Evolutionary conservation across 2,888 invertebrate genomes (phyloP).

Genomic region (Cataglyphis cursor): DNA sequence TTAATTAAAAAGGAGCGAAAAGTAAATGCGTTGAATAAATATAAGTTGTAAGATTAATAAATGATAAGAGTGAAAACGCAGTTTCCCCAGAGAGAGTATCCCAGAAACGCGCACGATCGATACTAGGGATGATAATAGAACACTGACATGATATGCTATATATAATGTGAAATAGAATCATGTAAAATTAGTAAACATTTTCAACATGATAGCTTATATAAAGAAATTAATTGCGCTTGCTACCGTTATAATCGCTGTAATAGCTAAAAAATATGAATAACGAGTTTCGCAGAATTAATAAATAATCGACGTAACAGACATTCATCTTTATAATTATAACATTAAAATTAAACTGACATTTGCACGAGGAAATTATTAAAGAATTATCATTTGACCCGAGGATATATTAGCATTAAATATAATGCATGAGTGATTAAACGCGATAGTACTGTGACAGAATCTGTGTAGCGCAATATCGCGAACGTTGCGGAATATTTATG

Average conservation of each 20-base stretch:
- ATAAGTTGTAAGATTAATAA: constrained; percentile 8
- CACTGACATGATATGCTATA: constrained; percentile 50
- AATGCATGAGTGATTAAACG: constrained; percentile 15
- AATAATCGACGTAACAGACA: neutral
- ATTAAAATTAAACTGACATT: constrained; percentile 25
- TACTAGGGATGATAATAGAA: constrained; percentile 64
- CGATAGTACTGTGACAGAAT: constrained; percentile 16
- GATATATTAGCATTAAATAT: constrained; percentile 5
- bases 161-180: neutral
- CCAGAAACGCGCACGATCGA: constrained; percentile 52
- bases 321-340: constrained; percentile 18
- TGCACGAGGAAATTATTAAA: neutral
- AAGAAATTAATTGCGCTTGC: neutral
- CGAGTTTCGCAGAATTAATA: neutral
- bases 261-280: neutral
- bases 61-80: neutral
- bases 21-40: neutral
- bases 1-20: neutral
- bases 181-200: constrained; percentile 15
- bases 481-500: constrained; percentile 73
- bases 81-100: constrained; percentile 38
- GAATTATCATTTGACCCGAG: neutral
- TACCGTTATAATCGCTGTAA: neutral
- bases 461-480: constrained; percentile 54
- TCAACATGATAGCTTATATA: neutral